phyloP scores from a whole-genome alignment of 1,140 invertebrate genomes.

The Stegodyphus mimosarum region DNA sequence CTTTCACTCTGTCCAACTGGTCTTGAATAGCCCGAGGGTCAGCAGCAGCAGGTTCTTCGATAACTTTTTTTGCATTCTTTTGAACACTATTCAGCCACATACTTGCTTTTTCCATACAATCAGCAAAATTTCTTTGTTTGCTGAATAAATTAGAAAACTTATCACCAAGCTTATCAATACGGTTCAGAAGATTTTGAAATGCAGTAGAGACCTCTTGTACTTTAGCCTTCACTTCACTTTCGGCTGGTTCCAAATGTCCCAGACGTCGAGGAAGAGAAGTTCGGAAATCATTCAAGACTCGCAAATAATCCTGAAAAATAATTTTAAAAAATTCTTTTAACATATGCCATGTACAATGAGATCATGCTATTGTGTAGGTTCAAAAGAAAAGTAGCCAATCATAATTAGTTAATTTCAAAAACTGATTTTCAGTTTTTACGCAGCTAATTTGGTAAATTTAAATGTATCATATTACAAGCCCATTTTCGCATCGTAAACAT shows the following conservation, averaged over 20 bases:
- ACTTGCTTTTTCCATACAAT: slow-evolving; percentile 85
- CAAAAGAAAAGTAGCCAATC: too few relatives aligned
- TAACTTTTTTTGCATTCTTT: slow-evolving; percentile 78
- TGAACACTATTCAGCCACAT: slow-evolving; percentile 86
- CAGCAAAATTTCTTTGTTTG: slow-evolving; percentile 81
- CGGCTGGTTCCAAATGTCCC: slow-evolving; percentile 80
- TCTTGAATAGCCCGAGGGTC: slow-evolving; percentile 89
- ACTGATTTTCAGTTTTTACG: too few relatives aligned
- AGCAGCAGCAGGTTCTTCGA: slow-evolving; percentile 84
- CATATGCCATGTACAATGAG: too few relatives aligned
- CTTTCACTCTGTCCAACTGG: slow-evolving; percentile 85
- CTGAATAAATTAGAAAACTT: slow-evolving; percentile 80
- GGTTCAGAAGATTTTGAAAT: slow-evolving; percentile 80
- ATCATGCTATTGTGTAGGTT: too few relatives aligned
- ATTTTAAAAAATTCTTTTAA: not conserved
- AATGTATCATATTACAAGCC: not conserved
- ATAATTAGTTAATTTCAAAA: too few relatives aligned
- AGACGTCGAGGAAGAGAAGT: slow-evolving; percentile 82
- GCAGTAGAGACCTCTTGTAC: slow-evolving; percentile 71
- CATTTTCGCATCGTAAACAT: too few relatives aligned
- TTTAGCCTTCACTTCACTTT: slow-evolving; percentile 78
- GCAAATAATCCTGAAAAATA: slow-evolving; percentile 77
- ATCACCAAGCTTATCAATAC: slow-evolving; percentile 86
- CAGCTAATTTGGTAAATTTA: not conserved
- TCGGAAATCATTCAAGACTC: slow-evolving; percentile 84